Evolutionary conservation across 1,140 invertebrate species (phyloP), one percentile per base, ranked within the genome.

Genomic region (Caenorhabditis latens): DNA sequence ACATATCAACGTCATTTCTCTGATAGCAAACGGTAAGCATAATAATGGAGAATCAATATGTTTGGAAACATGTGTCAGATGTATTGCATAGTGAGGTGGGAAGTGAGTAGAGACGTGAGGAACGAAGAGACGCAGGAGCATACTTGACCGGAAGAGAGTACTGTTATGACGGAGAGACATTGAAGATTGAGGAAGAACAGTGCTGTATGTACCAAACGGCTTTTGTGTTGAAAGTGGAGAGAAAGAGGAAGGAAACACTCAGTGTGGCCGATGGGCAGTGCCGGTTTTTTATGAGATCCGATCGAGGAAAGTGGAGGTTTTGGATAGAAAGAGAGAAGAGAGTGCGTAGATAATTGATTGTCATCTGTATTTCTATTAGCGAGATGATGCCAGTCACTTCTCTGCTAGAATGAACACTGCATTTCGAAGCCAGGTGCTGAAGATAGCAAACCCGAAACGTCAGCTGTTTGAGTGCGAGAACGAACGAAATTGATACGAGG

Each of bases 51-150:
- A 79, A 79, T 79, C 71, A 32, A 79, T 71, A 71, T 50, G 71
- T 79, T 79, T 79, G 71, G 46, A 79, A 79, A 79, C 71, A 79
- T 79, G 71, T 79, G 71, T 79, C 46, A 79, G 71, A 79, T 79
- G 71, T 13, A 79, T 79, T 53, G 71, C 71, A 53, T 48, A 42
- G 46, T 48, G 71, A 79, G 71, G 71, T 79, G 71, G 46, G 71
- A 79, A 79, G 71, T 79, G n/a, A 24, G 21, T 46, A 79, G 71
- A 50, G 71, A 50, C 13, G 71, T 13, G 46, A 53, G 46, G n/a
- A 42, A 32, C 13, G 4, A 50, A 48, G 46, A 79, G 46, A 53
- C 71, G 71, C 71, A 79, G 71, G 32, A 32, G 14, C n/a, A 24
- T 42, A 24, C 32, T 50, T 43, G 21, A 79, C 71, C 71, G 71